phyloP scores from a whole-genome alignment of 2,888 invertebrate species.

The Drosophila quinaria region DNA sequence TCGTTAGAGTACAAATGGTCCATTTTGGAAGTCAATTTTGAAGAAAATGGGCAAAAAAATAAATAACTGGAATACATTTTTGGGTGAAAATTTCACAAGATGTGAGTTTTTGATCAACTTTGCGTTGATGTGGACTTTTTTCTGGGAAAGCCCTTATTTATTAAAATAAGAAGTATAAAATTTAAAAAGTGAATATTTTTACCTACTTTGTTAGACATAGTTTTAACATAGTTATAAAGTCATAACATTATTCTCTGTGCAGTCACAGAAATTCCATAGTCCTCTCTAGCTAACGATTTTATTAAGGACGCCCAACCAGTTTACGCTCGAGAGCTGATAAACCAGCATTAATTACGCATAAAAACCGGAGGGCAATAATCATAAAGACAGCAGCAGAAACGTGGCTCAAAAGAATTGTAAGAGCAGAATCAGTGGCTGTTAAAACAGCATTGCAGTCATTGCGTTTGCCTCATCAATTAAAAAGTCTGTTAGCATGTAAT shows the following conservation, averaged over 20 bases:
- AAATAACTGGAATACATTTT: too few relatives aligned
- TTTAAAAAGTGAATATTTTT: too few relatives aligned
- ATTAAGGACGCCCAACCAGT: slow-evolving; percentile 3
- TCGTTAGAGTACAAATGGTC: too few relatives aligned
- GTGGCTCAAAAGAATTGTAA: slow-evolving; percentile 29
- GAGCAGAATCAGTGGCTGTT: slow-evolving; percentile 16
- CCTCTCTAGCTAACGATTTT: neutral
- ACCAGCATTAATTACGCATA: slow-evolving; percentile 31
- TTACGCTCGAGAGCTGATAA: slow-evolving; percentile 13
- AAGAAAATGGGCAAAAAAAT: too few relatives aligned
- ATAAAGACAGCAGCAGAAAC: slow-evolving; percentile 41
- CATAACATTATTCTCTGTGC: neutral
- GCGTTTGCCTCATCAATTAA: slow-evolving; percentile 66
- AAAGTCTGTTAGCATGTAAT: slow-evolving; percentile 58
- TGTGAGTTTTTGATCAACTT: too few relatives aligned
- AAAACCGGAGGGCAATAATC: slow-evolving; percentile 53
- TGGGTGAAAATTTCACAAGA: too few relatives aligned
- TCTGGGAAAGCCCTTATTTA: too few relatives aligned
- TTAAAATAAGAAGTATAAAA: too few relatives aligned
- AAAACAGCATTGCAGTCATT: slow-evolving; percentile 24
- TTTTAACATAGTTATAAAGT: neutral
- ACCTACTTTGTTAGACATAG: too few relatives aligned
- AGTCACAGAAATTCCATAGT: neutral
- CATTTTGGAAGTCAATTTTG: too few relatives aligned
- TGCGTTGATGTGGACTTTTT: too few relatives aligned